A percentile compares a stretch with the other conserved stretches of the same genome.
Evolutionary conservation across 2,113 vertebrate species (phyloP).

Genomic region (Lasiurus cinereus): DNA sequence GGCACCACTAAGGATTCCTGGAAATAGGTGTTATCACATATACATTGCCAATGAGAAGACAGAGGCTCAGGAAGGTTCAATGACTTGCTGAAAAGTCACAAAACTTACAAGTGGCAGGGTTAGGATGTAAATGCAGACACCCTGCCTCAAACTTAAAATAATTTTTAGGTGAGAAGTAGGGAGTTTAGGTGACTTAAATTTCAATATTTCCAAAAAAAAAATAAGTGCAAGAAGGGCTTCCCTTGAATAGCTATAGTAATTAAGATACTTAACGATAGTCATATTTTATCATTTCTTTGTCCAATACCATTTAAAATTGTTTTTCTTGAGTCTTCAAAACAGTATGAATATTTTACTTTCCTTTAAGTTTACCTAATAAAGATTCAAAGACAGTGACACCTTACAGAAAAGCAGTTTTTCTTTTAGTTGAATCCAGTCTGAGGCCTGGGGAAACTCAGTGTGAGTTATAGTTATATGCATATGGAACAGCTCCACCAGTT

Average conservation of each 20-base stretch:
- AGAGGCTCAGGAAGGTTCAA: neutral
- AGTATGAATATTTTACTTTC: neutral
- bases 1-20: fast-evolving
- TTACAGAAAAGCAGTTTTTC: neutral
- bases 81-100: neutral
- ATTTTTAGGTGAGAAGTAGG: neutral
- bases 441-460: neutral
- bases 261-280: neutral
- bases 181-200: neutral
- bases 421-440: neutral
- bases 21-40: neutral
- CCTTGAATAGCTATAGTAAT: neutral
- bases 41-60: neutral
- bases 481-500: fast-evolving
- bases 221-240: neutral
- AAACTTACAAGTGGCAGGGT: neutral
- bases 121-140: neutral
- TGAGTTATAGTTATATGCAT: neutral
- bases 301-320: neutral
- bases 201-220: neutral
- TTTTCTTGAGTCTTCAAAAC: neutral
- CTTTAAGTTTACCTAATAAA: neutral
- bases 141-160: neutral
- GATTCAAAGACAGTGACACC: neutral
- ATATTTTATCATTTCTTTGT: neutral